These are phyloP conservation scores for Drosophila tanythrix DNA, from an alignment of 2,888 invertebrate genomes.

Conservation along the genomic window DNA sequence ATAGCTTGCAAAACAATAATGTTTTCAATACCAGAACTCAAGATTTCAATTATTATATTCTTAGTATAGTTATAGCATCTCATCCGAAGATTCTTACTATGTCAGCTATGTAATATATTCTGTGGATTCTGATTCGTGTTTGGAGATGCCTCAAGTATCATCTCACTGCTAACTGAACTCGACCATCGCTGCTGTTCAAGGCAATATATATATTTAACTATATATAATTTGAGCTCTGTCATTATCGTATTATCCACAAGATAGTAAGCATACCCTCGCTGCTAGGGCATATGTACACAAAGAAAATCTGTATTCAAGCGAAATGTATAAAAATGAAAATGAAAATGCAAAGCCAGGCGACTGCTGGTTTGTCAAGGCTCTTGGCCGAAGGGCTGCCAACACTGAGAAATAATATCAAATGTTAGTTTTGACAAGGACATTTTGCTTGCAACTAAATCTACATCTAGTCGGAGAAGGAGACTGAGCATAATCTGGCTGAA, in stretches of 20 bases:
- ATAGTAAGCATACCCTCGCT: background rate
- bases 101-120: background rate
- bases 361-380: constrained; percentile 20
- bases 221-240: background rate
- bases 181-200: background rate
- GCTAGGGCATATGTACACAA: background rate
- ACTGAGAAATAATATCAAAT: constrained; percentile 10
- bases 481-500: background rate
- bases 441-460: background rate
- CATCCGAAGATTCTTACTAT: background rate
- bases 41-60: background rate
- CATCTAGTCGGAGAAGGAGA: background rate
- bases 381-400: constrained; percentile 24
- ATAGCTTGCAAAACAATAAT: background rate
- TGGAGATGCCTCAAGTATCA: background rate
- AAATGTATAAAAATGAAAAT: constrained; percentile 32
- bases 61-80: background rate
- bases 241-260: background rate
- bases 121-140: background rate
- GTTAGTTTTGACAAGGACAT: constrained; percentile 34
- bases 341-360: constrained; percentile 16
- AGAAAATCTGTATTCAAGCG: constrained; percentile 31
- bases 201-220: background rate
- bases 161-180: background rate
- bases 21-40: background rate